Evolutionary conservation across 1,140 invertebrate genomes (phyloP).

Genomic region (Ganaspis sp.): DNA sequence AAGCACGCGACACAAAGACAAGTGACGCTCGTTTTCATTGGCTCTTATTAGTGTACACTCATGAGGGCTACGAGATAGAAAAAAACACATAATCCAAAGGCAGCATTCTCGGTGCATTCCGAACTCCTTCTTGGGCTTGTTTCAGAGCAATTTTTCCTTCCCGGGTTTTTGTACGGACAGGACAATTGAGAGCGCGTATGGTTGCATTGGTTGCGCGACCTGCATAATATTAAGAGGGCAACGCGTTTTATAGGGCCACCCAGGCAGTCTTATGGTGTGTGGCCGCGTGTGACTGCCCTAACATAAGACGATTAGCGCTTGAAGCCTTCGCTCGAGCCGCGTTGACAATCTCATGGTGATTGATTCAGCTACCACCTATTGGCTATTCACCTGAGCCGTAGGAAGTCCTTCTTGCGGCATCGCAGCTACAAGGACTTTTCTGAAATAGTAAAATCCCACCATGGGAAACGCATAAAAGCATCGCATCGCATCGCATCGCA

Average conservation of each 20-base stretch:
- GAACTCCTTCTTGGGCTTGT: constrained; percentile 39
- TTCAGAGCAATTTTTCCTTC: constrained; percentile 48
- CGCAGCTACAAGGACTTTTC: not conserved
- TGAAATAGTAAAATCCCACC: constrained; percentile 20
- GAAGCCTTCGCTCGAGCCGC: constrained; percentile 47
- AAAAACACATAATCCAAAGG: constrained; percentile 47
- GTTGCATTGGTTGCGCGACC: constrained; percentile 45
- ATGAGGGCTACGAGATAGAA: not conserved
- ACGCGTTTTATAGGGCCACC: constrained; percentile 53
- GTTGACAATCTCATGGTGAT: constrained; percentile 57
- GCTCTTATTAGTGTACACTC: constrained; percentile 1
- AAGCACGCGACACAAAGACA: constrained; percentile 24
- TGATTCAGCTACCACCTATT: constrained; percentile 50
- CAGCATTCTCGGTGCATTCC: constrained; percentile 46
- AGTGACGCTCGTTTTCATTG: constrained; percentile 7
- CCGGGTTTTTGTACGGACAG: constrained; percentile 48
- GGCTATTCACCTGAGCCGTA: constrained; percentile 38
- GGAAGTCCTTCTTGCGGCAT: constrained; percentile 36
- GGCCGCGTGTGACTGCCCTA: constrained; percentile 54
- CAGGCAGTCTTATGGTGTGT: constrained; percentile 53
- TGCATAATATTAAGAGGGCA: constrained; percentile 55
- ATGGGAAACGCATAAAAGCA: constrained; percentile 33
- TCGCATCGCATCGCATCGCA: not conserved
- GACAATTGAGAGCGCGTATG: constrained; percentile 54
- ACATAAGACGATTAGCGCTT: constrained; percentile 55